Conservation (phyloP, 2,113 vertebrate genomes). For the Tragelaphus strepsiceros region DNA sequence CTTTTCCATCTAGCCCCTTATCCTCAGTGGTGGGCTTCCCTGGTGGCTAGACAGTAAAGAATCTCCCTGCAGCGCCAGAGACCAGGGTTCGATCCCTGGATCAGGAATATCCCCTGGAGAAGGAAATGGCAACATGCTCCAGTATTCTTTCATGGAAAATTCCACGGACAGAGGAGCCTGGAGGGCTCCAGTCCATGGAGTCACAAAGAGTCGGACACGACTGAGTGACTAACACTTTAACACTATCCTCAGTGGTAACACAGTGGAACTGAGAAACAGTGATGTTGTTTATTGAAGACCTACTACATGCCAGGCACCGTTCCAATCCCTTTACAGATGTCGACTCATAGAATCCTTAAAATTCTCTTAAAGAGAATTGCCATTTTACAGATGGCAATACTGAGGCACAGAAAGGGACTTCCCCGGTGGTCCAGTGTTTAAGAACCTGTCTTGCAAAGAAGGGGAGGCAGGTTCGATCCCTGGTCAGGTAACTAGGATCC, state of each 20-base stretch:
- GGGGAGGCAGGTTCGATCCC: not conserved
- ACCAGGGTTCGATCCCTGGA: not conserved
- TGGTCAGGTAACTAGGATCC: not conserved
- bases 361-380: too few species aligned
- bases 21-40: not conserved
- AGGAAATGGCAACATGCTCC: not conserved
- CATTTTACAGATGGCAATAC: not conserved
- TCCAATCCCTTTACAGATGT: not conserved
- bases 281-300: not conserved
- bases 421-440: not conserved
- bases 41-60: not conserved
- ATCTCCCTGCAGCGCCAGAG: not conserved
- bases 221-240: not conserved
- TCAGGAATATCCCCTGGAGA: not conserved
- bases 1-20: not conserved
- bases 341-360: not conserved
- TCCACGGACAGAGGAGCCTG: not conserved
- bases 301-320: not conserved
- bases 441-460: not conserved
- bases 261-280: not conserved
- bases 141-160: not conserved
- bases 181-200: not conserved
- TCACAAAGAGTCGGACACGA: not conserved
- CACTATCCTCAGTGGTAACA: not conserved
- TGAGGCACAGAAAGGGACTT: not conserved